phyloP scores from a whole-genome alignment of 1,140 invertebrate species.

The Geopemphigus sp. region DNA sequence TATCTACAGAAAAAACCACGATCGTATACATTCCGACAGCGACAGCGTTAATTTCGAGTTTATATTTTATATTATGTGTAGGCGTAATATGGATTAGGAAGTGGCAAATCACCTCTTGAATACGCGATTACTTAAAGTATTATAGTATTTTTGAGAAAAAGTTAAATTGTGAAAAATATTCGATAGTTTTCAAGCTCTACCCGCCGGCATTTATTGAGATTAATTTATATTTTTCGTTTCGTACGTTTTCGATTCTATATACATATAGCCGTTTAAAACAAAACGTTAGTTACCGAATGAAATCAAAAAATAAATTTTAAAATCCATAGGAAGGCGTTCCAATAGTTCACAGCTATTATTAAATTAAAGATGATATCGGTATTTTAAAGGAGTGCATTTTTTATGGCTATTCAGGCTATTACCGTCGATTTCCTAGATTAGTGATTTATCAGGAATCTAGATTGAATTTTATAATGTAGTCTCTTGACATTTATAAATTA shows the following conservation, averaged over 20 bases:
- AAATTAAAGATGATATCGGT: background rate
- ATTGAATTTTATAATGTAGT: background rate
- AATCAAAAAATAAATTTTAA: background rate
- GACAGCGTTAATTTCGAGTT: too few relatives aligned
- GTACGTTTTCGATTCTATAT: background rate
- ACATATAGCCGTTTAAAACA: background rate
- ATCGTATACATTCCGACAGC: too few relatives aligned
- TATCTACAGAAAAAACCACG: too few relatives aligned
- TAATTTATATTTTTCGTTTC: background rate
- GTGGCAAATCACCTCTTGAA: too few relatives aligned
- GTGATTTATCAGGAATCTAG: background rate
- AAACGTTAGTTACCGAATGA: background rate
- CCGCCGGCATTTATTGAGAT: background rate
- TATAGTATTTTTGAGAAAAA: too few relatives aligned
- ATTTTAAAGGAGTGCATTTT: background rate
- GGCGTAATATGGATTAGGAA: too few relatives aligned
- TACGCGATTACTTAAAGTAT: too few relatives aligned
- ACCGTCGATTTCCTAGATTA: background rate
- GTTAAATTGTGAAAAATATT: too few relatives aligned
- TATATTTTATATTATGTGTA: too few relatives aligned
- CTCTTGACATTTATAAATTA: constrained; percentile 3
- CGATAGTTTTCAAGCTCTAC: too few relatives aligned
- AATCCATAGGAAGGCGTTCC: background rate
- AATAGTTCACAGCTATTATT: background rate
- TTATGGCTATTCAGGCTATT: constrained; percentile 4